phyloP scores from a whole-genome alignment of 2,113 vertebrate species.

The Pangasianodon hypophthalmus region DNA sequence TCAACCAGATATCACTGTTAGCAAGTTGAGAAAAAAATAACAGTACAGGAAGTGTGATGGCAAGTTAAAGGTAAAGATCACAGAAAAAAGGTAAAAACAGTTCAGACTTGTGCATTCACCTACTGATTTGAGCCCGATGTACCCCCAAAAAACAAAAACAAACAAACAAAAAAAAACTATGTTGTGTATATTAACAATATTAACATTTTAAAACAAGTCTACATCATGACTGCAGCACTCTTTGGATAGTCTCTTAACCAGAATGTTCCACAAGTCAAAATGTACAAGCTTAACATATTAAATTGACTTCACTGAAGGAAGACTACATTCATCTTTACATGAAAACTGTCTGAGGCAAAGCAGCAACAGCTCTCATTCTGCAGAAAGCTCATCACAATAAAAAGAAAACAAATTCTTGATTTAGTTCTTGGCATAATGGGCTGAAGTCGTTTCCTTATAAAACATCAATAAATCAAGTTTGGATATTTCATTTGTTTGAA shows the following conservation, averaged over 20 bases:
- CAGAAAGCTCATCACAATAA: conserved; percentile 57
- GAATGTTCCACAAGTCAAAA: conserved; percentile 48
- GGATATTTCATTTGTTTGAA: conserved; percentile 69
- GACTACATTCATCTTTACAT: conserved; percentile 75
- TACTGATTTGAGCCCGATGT: conserved; percentile 55
- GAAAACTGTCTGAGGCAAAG: conserved; percentile 64
- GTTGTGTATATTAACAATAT: conserved; percentile 37
- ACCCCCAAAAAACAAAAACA: conserved; percentile 67
- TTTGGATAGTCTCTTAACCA: conserved; percentile 58
- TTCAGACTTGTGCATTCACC: conserved; percentile 61
- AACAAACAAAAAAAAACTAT: conserved; percentile 52
- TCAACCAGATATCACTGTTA: conserved; percentile 53
- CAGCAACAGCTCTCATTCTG: conserved; percentile 71
- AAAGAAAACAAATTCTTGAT: conserved; percentile 38
- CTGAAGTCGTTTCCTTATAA: conserved; percentile 46
- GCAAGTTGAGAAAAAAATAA: conserved; percentile 58
- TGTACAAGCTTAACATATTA: conserved; percentile 48
- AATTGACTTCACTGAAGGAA: conserved; percentile 68
- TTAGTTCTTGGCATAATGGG: conserved; percentile 58
- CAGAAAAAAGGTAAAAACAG: conserved; percentile 50
- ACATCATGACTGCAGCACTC: conserved; percentile 56
- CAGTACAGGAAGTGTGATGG: conserved; percentile 52
- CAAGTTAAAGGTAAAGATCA: conserved; percentile 39
- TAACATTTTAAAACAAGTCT: conserved; percentile 54
- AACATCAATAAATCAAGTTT: conserved; percentile 64